Percentiles rank a stretch among this genome's conserved stretches.
phyloP scores from a whole-genome alignment of 2,113 vertebrate genomes.

The Callospermophilus lateralis region DNA sequence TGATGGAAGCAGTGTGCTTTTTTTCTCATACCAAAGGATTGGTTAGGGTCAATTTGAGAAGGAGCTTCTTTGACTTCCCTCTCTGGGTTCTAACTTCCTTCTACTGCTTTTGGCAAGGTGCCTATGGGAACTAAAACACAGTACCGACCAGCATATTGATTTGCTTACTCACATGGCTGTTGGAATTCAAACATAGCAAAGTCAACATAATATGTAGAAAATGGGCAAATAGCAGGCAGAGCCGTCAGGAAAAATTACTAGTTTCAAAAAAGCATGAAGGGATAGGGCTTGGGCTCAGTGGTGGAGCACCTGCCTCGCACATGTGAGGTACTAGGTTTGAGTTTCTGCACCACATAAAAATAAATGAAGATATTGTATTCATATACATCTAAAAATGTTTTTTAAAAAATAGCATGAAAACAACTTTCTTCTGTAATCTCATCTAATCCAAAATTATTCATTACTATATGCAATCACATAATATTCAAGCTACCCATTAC shows the following conservation, averaged over 20 bases:
- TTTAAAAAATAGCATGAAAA: not conserved
- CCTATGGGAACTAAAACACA: not conserved
- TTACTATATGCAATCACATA: not conserved
- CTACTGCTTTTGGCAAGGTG: not conserved
- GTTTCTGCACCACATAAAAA: too few species aligned
- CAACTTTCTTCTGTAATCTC: not conserved
- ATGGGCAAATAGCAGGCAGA: not conserved
- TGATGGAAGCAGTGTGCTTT: not conserved
- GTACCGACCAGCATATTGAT: not conserved
- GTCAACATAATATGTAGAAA: not conserved
- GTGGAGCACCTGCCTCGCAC: too few species aligned
- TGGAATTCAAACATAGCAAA: conserved; percentile 30
- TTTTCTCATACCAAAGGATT: not conserved
- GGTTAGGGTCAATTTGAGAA: not conserved
- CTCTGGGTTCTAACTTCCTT: not conserved
- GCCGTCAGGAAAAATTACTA: not conserved
- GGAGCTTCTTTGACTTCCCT: not conserved
- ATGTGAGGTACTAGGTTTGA: too few species aligned
- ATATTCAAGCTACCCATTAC: not conserved
- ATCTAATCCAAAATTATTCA: conserved; percentile 16
- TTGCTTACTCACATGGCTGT: conserved; percentile 14
- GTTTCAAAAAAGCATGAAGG: not conserved
- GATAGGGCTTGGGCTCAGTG: too few species aligned
- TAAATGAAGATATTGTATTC: too few species aligned
- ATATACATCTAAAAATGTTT: too few species aligned